Percentiles rank a stretch among this genome's conserved stretches.
Evolutionary conservation across 2,113 vertebrate genomes (phyloP).

Genomic region (Leptosomus discolor): DNA sequence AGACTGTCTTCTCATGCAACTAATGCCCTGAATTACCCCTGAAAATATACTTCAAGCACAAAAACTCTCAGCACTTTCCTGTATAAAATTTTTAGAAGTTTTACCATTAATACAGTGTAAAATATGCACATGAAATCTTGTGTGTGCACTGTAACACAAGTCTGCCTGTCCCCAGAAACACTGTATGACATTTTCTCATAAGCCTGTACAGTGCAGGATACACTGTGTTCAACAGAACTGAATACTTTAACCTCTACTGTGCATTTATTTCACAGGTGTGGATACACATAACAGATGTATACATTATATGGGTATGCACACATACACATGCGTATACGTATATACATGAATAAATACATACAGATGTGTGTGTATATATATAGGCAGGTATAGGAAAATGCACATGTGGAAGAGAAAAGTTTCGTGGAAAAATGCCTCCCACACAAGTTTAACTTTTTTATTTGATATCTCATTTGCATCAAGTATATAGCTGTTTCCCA

Average conservation of each 20-base stretch:
- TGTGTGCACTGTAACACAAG: not conserved
- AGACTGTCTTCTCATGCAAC: not conserved
- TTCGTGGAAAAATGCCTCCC: not conserved
- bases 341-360: not conserved
- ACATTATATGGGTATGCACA: not conserved
- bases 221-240: not conserved
- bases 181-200: not conserved
- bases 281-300: not conserved
- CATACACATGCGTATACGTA: not conserved
- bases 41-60: not conserved
- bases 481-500: not conserved
- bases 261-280: not conserved
- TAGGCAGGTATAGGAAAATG: not conserved
- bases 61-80: not conserved
- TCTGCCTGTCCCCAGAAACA: not conserved
- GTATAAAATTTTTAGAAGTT: not conserved
- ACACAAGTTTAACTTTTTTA: not conserved
- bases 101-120: not conserved
- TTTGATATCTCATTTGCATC: not conserved
- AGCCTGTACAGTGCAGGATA: not conserved
- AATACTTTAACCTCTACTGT: not conserved
- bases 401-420: not conserved
- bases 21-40: not conserved
- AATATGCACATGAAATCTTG: not conserved
- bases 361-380: not conserved